Base-by-base conservation (phyloP, 2,797 vertebrate species). In the Darevskia nairensis region DNA sequence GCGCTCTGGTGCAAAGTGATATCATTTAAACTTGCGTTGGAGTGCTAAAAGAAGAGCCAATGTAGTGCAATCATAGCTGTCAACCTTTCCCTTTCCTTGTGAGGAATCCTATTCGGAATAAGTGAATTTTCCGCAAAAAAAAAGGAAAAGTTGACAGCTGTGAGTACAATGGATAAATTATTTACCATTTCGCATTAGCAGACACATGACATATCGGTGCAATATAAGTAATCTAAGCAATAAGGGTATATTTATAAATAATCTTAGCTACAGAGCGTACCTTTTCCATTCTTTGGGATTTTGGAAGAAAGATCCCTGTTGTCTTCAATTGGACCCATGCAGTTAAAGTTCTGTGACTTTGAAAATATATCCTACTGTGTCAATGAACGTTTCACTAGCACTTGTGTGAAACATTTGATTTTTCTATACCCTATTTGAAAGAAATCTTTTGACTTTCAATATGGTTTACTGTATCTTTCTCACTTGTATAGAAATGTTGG, bases 351-450 rank as follows among this genome's bases (percentile, higher is more conserved):
- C 86, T 83, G 89, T 83, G 86, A 79, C 80, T 83, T 71, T 89
- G 92, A 95, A 93, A 3, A 83, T 89, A 88, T 89, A 88, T 74
- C 90, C 94, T 91, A 90, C 76, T 94, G 91, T 91, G 92, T 89
- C 92, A 94, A 93, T 88, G 89, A 88, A 69, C 82, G 90, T 91
- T 95, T 88, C 91, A 89, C 87, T 93, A 10, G 39, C 64, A 64
- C 27, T 85, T 85, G 29, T 25, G 50, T 90, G 77, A 93, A 95
- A 71, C 75, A 85, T 84, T 79, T 86, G 81, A 46, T 86, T 93
- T 94, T 89, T 89, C 90, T 85, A 41, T 15, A 75, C 41, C 32
- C 55, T 69, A 85, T 68, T 85, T 85, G 78, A 74, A 80, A 81
- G 39, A 68, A 35, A 80, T 50, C 1, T 55, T 68, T 80, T 80